phyloP scores from a whole-genome alignment of 1,140 invertebrate genomes.

The Drosophila kepulauana region DNA sequence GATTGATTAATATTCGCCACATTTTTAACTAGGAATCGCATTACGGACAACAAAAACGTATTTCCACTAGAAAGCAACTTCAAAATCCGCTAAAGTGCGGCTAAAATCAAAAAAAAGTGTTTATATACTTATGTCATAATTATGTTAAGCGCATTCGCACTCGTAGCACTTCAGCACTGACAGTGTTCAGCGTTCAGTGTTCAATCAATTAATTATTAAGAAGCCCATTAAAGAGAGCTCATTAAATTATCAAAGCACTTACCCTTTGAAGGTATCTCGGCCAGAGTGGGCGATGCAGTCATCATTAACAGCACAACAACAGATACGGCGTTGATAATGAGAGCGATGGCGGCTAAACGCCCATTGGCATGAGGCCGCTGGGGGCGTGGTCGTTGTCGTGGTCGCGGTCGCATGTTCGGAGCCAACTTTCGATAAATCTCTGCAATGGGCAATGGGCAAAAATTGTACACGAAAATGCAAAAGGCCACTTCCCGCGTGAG shows the following conservation, averaged over 20 bases:
- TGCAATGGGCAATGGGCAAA: constrained; percentile 45
- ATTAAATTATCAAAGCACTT: constrained; percentile 82
- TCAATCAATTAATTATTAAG: constrained; percentile 58
- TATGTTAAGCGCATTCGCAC: constrained; percentile 19
- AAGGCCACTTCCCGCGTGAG: background rate
- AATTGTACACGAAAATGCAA: constrained; percentile 45
- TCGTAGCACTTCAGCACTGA: constrained; percentile 8
- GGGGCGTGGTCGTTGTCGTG: constrained; percentile 18
- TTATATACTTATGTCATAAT: constrained; percentile 28
- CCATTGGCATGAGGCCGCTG: constrained; percentile 7
- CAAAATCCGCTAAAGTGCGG: background rate
- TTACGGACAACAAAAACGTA: too few species aligned
- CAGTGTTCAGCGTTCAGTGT: constrained; percentile 1
- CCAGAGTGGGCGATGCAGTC: constrained; percentile 62
- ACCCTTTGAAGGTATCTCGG: constrained; percentile 79
- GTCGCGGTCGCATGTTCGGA: constrained; percentile 5
- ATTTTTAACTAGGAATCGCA: too few species aligned
- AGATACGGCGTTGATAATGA: constrained; percentile 56
- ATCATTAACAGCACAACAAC: constrained; percentile 62
- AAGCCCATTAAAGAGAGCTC: constrained; percentile 58
- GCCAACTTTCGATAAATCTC: constrained; percentile 42
- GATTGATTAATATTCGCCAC: too few species aligned
- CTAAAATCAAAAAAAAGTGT: background rate
- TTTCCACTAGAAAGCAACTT: background rate
- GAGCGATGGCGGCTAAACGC: constrained; percentile 49